A percentile compares a stretch with the other conserved stretches of the same genome.
These are phyloP conservation scores for Ennomos fuscantarius DNA, from an alignment of 2,888 invertebrate species.

Conservation along the genomic window DNA sequence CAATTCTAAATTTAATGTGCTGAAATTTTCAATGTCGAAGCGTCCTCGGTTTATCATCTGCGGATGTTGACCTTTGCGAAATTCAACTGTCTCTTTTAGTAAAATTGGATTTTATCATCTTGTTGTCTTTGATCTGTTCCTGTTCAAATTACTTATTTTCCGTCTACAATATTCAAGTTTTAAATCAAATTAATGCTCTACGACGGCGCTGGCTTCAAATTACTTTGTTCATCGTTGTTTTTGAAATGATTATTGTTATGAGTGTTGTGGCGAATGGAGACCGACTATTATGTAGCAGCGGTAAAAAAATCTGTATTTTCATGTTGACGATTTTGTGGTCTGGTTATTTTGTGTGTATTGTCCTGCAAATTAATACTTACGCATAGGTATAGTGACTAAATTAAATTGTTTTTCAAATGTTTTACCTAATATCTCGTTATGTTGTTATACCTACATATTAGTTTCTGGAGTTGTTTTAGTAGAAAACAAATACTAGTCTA, in stretches of 20 bases:
- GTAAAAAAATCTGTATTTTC: constrained; percentile 7
- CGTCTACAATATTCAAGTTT: background rate
- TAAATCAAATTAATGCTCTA: background rate
- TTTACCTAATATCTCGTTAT: too few species aligned
- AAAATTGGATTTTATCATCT: background rate
- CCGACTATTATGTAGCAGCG: constrained; percentile 10
- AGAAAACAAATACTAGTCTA: background rate
- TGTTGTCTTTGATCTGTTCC: constrained; percentile 2
- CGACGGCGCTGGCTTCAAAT: constrained; percentile 6
- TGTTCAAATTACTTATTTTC: constrained; percentile 2
- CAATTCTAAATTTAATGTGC: constrained; percentile 32
- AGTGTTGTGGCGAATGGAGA: constrained; percentile 27
- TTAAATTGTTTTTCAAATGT: too few species aligned
- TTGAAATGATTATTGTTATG: constrained; percentile 24
- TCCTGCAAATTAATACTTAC: too few species aligned
- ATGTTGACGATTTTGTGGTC: constrained; percentile 17
- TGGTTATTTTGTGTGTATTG: too few species aligned
- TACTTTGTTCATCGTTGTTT: constrained; percentile 25
- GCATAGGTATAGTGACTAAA: too few species aligned
- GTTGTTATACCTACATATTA: too few species aligned
- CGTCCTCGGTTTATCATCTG: constrained; percentile 27
- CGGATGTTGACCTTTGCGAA: constrained; percentile 31
- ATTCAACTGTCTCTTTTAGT: background rate
- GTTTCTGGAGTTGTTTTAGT: too few species aligned
- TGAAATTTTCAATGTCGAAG: constrained; percentile 29